These are phyloP conservation scores for Lagodon rhomboides DNA, from an alignment of 2,797 vertebrate species.

Conservation along the genomic window DNA sequence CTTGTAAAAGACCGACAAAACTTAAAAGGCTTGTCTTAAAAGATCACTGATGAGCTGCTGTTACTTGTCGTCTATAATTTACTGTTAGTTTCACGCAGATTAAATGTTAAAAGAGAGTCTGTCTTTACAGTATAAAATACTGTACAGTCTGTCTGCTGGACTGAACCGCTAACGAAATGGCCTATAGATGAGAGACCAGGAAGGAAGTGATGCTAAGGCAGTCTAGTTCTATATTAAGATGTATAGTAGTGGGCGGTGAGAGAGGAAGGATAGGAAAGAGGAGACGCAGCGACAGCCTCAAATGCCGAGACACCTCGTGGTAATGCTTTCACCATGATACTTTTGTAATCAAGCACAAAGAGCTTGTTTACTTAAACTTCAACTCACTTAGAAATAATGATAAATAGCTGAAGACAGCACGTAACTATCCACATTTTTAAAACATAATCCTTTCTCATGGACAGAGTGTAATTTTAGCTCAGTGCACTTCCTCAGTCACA, in stretches of 20 bases:
- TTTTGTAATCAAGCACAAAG: not conserved
- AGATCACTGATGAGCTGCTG: slow-evolving; percentile 81
- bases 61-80: slow-evolving; percentile 85
- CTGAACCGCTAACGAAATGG: slow-evolving; percentile 44
- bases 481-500: not conserved
- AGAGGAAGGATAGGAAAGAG: slow-evolving; percentile 16
- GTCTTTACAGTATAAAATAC: slow-evolving; percentile 65
- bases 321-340: slow-evolving; percentile 4
- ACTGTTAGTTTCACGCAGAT: slow-evolving; percentile 77
- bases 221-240: slow-evolving; percentile 41
- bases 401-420: not conserved
- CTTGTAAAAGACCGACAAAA: slow-evolving; percentile 79
- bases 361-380: not conserved
- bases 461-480: not conserved
- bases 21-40: slow-evolving; percentile 84
- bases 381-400: not conserved
- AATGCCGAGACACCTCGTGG: not conserved
- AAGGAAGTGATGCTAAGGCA: slow-evolving; percentile 36
- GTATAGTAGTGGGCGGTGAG: not conserved
- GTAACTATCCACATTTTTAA: not conserved
- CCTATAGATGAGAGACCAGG: slow-evolving; percentile 47
- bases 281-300: slow-evolving; percentile 6
- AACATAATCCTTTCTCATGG: not conserved
- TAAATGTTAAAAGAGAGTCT: slow-evolving; percentile 74
- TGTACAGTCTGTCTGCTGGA: slow-evolving; percentile 46